Evolutionary conservation across 2,888 invertebrate genomes (phyloP), one percentile per base, ranked within the genome.

Genomic region (Limnephilus auricula): DNA sequence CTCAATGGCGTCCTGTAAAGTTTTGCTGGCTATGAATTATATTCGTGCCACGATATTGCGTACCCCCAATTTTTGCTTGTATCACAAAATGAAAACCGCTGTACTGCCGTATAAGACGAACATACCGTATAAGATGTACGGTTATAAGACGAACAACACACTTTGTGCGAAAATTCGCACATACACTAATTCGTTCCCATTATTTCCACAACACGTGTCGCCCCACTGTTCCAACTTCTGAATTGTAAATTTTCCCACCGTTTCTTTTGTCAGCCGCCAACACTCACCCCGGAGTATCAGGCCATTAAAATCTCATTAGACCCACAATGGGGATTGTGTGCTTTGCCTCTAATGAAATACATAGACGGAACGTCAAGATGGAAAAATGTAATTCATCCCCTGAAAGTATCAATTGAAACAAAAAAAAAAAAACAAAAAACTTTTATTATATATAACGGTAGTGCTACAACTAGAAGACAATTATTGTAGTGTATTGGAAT

Each of bases 271-370:
- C 80, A 32, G 31, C 31, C 30, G 31, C 32, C 80, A 31, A 32
- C 32, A 80, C 80, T 80, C 31, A 10, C 31, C 25, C 80, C 25
- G 50, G 80, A 89, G 89, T 80, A 85, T 90, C 90, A 85, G 86
- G 90, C 65, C 91, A 91, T 91, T 91, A 91, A 91, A 91, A 88
- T 91, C 91, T 87, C 91, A 91, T 91, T 91, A 91, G 86, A 87
- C 91, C 91, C 65, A 91, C 91, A 91, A 91, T 91, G 88, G 88
- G 80, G 88, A 80, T 80, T 80, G 80, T 80, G 32, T 32, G 80
- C 80, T 31, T 80, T 18, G 13, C 80, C 80, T 6, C 80, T 80
- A n/a, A 65, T 65, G 65, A 65, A 65, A 65, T 65, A 65, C 65
- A 65, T 65, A n/a, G 65, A 65, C 65, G 65, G 65, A n/a, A 9